Base-by-base conservation (phyloP, 2,888 invertebrate species). In the Noctua janthe region DNA sequence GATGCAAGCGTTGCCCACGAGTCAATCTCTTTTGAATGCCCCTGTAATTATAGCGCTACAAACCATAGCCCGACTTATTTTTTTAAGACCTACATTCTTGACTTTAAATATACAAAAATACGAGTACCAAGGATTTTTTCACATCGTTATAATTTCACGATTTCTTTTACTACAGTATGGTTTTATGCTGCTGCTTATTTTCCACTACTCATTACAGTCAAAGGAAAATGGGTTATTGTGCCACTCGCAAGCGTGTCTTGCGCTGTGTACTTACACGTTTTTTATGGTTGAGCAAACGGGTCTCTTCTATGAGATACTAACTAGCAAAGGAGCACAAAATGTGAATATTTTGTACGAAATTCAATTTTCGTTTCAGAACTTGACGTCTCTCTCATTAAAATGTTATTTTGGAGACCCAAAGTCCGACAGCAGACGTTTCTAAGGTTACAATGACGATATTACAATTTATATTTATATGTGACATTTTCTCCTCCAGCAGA, bases 201-300 rank as follows among this genome's bases (percentile, higher is more conserved):
- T 71, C 82, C 66, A 47, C 47, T 76, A 59, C 72, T 85, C 76
- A 76, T 81, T 81, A 73, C 73, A 70, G 62, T 83, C 81, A 85
- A 83, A 83, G 80, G 69, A 62, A 83, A 85, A 81, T 85, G 23
- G 85, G 83, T 83, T 83, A 85, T 85, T 85, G 73, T 85, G 81
- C 51, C 85, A 76, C 59, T 59, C 70, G 72, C 69, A 67, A 84
- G 47, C 82, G 67, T 54, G 72, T 83, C 74, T 82, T 67, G 66
- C 47, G n/a, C 17, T 69, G 72, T 84, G 70, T 84, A 74, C 56
- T 78, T 39, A 71, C 59, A 39, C 51, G 74, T 79, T 80, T 83
- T 81, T 56, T 70, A 59, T 83, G 29, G 49, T 49, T 62, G 69
- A 23, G 69, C 54, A 64, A 69, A 64, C 43, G 17, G 39, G 59